A percentile compares a stretch with the other conserved stretches of the same genome.
These are phyloP conservation scores for Magallana nippona DNA, from an alignment of 2,888 invertebrate genomes.

Conservation along the genomic window DNA sequence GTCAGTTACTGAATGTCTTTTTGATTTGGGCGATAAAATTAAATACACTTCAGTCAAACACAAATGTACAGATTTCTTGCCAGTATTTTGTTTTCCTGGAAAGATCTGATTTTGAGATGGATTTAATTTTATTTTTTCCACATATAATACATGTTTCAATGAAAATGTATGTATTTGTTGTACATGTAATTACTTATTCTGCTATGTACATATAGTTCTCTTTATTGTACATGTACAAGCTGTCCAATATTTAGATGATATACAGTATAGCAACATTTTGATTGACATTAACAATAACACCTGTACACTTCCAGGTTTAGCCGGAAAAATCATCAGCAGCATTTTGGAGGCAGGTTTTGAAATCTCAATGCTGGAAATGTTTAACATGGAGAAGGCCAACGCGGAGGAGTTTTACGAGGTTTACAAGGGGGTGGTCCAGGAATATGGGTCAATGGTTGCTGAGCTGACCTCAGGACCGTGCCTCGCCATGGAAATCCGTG, in stretches of 20 bases:
- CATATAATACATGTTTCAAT: too few species aligned
- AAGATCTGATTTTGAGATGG: neutral
- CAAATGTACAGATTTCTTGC: too few species aligned
- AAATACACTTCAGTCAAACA: too few species aligned
- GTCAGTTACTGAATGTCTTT: too few species aligned
- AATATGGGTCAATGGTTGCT: conserved; percentile 85
- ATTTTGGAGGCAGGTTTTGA: conserved; percentile 89
- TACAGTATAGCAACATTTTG: too few species aligned
- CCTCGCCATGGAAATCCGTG: conserved; percentile 89
- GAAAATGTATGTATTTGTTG: too few species aligned
- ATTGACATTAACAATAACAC: too few species aligned
- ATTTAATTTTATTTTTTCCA: neutral
- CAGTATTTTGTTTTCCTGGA: neutral
- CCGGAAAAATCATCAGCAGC: conserved; percentile 86
- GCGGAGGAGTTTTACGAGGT: conserved; percentile 96
- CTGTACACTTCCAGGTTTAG: conserved; percentile 72
- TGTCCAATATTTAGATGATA: too few species aligned
- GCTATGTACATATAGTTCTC: too few species aligned
- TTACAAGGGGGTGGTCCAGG: conserved; percentile 88
- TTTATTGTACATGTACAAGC: too few species aligned
- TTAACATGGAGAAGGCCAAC: conserved; percentile 88
- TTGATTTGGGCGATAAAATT: too few species aligned
- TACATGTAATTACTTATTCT: too few species aligned
- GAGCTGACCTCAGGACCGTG: conserved; percentile 92
- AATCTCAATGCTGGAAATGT: conserved; percentile 88